A percentile compares a stretch with the other conserved stretches of the same genome.
Evolutionary conservation across 1,140 invertebrate genomes (phyloP).

Genomic region (Drosophila leontia): DNA sequence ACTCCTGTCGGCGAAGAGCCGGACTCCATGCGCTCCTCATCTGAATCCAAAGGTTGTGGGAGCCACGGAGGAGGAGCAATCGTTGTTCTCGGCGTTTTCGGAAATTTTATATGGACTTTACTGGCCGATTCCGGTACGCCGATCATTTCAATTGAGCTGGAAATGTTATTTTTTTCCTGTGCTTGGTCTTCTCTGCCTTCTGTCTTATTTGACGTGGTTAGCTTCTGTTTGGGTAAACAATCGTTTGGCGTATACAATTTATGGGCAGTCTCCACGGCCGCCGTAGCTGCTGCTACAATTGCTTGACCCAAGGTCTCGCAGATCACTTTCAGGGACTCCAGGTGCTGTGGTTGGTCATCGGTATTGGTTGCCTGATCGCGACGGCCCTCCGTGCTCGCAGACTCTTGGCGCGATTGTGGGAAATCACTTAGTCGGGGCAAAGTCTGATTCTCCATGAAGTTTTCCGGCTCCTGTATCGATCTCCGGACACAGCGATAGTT

Average conservation of each 20-base stretch:
- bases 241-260: not conserved
- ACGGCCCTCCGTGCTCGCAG: not conserved
- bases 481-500: not conserved
- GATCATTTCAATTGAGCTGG: not conserved
- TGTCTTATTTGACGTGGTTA: not conserved
- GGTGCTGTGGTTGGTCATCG: not conserved
- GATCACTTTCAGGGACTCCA: constrained; percentile 11
- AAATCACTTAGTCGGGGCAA: not conserved
- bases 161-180: not conserved
- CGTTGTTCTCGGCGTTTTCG: not conserved
- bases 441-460: not conserved
- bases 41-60: not conserved
- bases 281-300: constrained; percentile 15
- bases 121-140: too few relatives aligned
- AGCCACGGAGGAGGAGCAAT: not conserved
- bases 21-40: not conserved
- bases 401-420: not conserved
- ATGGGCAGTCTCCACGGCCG: constrained; percentile 5
- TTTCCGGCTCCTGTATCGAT: not conserved
- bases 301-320: constrained; percentile 34
- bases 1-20: not conserved
- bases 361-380: constrained; percentile 27
- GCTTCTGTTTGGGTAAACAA: not conserved
- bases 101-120: not conserved
- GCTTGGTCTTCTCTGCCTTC: not conserved